These are phyloP conservation scores for Tetrax tetrax DNA, from an alignment of 2,113 vertebrate genomes.

Conservation along the genomic window DNA sequence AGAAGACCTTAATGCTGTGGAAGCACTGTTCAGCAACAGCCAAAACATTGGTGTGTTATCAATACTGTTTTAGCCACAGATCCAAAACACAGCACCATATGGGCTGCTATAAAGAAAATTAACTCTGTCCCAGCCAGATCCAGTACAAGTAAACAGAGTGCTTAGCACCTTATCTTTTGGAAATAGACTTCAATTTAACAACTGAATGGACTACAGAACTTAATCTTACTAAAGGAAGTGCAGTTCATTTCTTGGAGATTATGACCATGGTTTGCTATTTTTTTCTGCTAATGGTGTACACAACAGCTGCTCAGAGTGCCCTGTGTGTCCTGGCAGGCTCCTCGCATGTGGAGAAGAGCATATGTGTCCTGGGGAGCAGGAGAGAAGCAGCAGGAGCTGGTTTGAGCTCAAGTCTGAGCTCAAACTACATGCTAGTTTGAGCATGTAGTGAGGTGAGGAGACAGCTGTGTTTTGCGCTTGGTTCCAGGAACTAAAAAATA, in stretches of 20 bases:
- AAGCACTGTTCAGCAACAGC: neutral
- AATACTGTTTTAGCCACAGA: neutral
- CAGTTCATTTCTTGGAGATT: neutral
- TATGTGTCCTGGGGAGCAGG: neutral
- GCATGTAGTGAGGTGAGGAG: neutral
- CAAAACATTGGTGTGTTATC: neutral
- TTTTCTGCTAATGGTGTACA: neutral
- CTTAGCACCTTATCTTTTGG: neutral
- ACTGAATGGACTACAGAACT: neutral
- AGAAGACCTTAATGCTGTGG: neutral
- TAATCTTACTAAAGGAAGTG: neutral
- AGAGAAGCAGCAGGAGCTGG: neutral
- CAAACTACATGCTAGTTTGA: no score
- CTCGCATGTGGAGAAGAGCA: fast-evolving
- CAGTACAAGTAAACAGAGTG: neutral
- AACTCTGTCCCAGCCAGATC: neutral
- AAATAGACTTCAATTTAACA: neutral
- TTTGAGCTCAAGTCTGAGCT: neutral
- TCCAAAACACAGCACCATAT: neutral
- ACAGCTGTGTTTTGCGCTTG: neutral
- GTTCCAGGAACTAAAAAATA: neutral
- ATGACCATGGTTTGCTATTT: neutral
- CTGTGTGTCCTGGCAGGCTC: neutral
- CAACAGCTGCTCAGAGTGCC: neutral
- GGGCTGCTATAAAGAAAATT: neutral